A percentile compares a stretch with the other conserved stretches of the same genome.
Evolutionary conservation across 1,140 invertebrate species (phyloP).

Genomic region (Hyposmocoma kahamanoa): DNA sequence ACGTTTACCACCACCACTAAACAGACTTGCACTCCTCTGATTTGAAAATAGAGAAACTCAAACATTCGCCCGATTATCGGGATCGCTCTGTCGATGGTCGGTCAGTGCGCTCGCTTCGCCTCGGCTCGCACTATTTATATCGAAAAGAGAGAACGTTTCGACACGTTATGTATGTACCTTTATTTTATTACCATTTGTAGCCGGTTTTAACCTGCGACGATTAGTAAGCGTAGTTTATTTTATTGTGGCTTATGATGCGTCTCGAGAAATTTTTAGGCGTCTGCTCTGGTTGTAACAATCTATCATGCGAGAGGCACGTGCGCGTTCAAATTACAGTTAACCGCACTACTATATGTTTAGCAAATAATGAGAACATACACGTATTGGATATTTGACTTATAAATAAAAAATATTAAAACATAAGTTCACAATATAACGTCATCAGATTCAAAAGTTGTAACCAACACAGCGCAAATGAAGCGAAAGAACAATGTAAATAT

Average conservation of each 20-base stretch:
- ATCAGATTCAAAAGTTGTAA: too few relatives aligned
- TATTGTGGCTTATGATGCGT: slow-evolving; percentile 46
- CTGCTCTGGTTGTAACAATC: too few relatives aligned
- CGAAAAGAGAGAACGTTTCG: slow-evolving; percentile 56
- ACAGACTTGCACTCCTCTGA: slow-evolving; percentile 40
- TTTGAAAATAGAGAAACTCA: slow-evolving; percentile 70
- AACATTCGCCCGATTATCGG: slow-evolving; percentile 64
- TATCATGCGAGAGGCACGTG: too few relatives aligned
- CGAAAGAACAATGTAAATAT: background rate
- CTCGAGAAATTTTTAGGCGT: slow-evolving; percentile 32
- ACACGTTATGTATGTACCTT: slow-evolving; percentile 58
- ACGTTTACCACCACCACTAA: slow-evolving; percentile 23
- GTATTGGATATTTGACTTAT: too few relatives aligned
- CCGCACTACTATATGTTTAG: too few relatives aligned
- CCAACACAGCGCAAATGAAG: background rate
- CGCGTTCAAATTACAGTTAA: too few relatives aligned
- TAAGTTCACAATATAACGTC: too few relatives aligned
- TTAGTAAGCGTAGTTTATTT: slow-evolving; percentile 55
- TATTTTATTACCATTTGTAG: slow-evolving; percentile 69
- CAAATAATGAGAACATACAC: too few relatives aligned
- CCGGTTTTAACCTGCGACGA: slow-evolving; percentile 59
- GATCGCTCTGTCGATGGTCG: slow-evolving; percentile 65
- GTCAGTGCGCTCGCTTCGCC: slow-evolving; percentile 43
- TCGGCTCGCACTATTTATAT: slow-evolving; percentile 67
- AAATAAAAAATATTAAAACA: too few relatives aligned